Base-by-base conservation (phyloP, 1,140 invertebrate species). In the Rhizoglyphus robini region DNA sequence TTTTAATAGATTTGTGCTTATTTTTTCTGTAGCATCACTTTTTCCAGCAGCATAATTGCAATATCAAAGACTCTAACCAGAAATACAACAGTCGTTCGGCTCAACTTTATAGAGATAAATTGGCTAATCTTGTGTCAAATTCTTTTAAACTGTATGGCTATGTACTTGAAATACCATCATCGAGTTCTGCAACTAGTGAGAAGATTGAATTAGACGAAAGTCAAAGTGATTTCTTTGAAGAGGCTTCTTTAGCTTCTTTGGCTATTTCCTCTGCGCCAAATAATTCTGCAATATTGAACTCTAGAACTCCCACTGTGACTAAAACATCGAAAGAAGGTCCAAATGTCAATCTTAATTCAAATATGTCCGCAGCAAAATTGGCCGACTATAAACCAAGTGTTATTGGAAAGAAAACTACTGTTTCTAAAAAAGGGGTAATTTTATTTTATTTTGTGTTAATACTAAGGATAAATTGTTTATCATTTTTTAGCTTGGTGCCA, bases 61-160 rank as follows among this genome's bases (percentile, higher is more conserved):
- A 82, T 36, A 88, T 88, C 41, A 85, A 83, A 62, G 96, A 99
- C 80, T 85, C 93, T 20, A 90, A 97, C 70, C 90, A 95, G 75
- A 99, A 99, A 74, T 99, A 99, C 76, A 94, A 90, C 73, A 98
- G 94, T 2, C 80, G 94, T 70, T 91, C 92, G 46, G 96, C 96
- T 4, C 84, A 88, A 73, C 76, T 95, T 66, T 99, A 99, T 74
- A 82, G 84, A 69, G 88, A 94, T 68, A 94, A 93, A 77, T 75
- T 96, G 59, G 75, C 82, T 66, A 78, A 85, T 59, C 73, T 84
- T 68, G 88, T 94, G 18, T 79, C 83, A 60, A 86, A 94, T 74
- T 88, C 92, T 18, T 89, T 96, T 83, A 85, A 86, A 76, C 81
- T 83, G 8, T 84, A 95, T 79, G 90, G 90, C 57, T 89, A 48